These are phyloP conservation scores for Lepus oiostolus DNA, from an alignment of 2,797 vertebrate species.

Conservation along the genomic window DNA sequence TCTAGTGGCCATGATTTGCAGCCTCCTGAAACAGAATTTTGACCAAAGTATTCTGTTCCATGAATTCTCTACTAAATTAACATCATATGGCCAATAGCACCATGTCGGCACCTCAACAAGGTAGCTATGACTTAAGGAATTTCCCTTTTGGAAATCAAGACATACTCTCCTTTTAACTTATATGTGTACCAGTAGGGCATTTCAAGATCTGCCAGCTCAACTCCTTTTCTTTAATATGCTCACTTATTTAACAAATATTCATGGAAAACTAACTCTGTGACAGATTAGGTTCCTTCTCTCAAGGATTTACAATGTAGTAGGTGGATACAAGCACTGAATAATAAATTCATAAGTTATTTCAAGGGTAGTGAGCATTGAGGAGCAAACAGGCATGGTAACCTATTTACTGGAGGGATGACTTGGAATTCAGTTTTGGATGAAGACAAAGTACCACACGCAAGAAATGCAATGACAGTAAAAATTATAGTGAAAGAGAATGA, in stretches of 20 bases:
- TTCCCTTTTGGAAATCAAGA: not conserved
- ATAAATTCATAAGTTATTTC: not conserved
- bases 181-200: not conserved
- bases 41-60: not conserved
- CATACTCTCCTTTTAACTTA: conserved; percentile 25
- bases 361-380: not conserved
- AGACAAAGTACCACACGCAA: not conserved
- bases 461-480: not conserved
- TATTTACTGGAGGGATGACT: not conserved
- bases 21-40: conserved; percentile 26
- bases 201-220: not conserved
- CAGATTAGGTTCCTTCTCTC: not conserved
- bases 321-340: not conserved
- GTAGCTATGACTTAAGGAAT: not conserved
- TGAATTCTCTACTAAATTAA: conserved; percentile 29
- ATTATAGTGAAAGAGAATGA: not conserved
- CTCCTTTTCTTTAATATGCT: not conserved
- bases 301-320: not conserved
- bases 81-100: not conserved
- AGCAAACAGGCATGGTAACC: not conserved
- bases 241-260: conserved; percentile 19
- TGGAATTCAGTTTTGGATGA: not conserved
- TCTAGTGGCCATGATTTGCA: not conserved
- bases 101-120: not conserved
- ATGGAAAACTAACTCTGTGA: not conserved